A percentile compares a stretch with the other conserved stretches of the same genome.
These are phyloP conservation scores for Ladona fulva DNA, from an alignment of 1,140 invertebrate genomes.

Conservation along the genomic window DNA sequence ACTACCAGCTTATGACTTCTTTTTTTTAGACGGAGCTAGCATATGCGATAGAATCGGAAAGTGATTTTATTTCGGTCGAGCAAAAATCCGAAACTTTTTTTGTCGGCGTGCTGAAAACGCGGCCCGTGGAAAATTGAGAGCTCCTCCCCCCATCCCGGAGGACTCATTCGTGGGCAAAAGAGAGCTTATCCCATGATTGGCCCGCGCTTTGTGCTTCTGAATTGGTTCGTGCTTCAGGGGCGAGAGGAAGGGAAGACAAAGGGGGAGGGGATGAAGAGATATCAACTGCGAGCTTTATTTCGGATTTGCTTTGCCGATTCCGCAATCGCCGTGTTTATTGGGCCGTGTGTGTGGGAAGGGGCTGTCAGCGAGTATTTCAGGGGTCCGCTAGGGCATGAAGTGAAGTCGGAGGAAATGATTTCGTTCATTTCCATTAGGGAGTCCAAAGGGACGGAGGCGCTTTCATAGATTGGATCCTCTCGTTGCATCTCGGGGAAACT, in stretches of 20 bases:
- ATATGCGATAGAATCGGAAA: too few species aligned
- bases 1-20: too few species aligned
- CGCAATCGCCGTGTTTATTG: neutral
- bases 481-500: too few species aligned
- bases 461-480: too few species aligned
- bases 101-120: neutral
- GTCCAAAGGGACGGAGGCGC: too few species aligned
- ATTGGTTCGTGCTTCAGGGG: neutral
- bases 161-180: neutral
- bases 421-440: too few species aligned
- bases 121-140: neutral
- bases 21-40: too few species aligned
- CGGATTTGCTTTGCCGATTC: neutral
- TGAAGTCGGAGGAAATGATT: neutral
- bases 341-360: neutral
- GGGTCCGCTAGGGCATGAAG: neutral
- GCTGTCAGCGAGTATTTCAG: neutral
- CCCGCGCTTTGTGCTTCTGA: neutral
- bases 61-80: neutral
- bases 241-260: neutral
- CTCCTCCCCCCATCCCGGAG: neutral
- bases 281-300: neutral
- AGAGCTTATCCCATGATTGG: slow-evolving; percentile 3
- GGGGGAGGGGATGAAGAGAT: neutral
- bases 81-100: neutral